Evolutionary conservation across 2,888 invertebrate species (phyloP).

Genomic region (Oligia strigilis): DNA sequence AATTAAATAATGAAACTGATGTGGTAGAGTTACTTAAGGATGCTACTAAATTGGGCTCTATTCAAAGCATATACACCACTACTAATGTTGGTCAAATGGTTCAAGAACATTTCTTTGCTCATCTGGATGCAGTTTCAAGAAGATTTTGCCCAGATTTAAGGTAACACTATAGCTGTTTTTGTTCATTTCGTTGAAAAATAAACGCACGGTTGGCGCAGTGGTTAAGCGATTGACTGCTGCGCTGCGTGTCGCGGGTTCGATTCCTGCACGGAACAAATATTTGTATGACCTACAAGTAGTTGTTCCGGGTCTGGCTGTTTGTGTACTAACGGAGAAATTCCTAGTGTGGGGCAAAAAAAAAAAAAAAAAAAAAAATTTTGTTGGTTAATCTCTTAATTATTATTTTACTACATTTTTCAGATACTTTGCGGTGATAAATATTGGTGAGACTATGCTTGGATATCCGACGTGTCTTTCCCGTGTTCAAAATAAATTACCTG

Average conservation of each 20-base stretch:
- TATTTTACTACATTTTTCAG: constrained; percentile 13
- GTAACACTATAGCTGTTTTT: constrained; percentile 31
- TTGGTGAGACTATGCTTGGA: constrained; percentile 51
- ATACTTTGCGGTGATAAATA: constrained; percentile 41
- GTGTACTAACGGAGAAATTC: too few relatives aligned
- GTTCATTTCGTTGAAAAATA: neutral
- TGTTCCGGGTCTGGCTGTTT: too few relatives aligned
- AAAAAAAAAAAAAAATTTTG: too few relatives aligned
- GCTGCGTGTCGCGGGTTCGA: too few relatives aligned
- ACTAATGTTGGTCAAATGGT: constrained; percentile 43
- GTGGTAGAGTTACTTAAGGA: constrained; percentile 60
- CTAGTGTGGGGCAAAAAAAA: too few relatives aligned
- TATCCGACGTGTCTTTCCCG: constrained; percentile 60
- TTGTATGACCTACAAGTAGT: too few relatives aligned
- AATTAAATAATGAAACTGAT: constrained; percentile 34
- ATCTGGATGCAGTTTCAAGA: constrained; percentile 68
- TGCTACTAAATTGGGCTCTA: constrained; percentile 54
- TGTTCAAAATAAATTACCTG: constrained; percentile 61
- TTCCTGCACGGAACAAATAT: too few relatives aligned
- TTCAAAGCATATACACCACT: constrained; percentile 70
- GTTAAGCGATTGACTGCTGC: too few relatives aligned
- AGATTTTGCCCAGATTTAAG: constrained; percentile 68
- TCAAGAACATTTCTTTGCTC: constrained; percentile 54
- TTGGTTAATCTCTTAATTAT: neutral
- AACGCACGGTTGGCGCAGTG: too few relatives aligned